A percentile compares a stretch with the other conserved stretches of the same genome.
phyloP scores from a whole-genome alignment of 2,888 invertebrate genomes.

The Calameuta idolon region DNA sequence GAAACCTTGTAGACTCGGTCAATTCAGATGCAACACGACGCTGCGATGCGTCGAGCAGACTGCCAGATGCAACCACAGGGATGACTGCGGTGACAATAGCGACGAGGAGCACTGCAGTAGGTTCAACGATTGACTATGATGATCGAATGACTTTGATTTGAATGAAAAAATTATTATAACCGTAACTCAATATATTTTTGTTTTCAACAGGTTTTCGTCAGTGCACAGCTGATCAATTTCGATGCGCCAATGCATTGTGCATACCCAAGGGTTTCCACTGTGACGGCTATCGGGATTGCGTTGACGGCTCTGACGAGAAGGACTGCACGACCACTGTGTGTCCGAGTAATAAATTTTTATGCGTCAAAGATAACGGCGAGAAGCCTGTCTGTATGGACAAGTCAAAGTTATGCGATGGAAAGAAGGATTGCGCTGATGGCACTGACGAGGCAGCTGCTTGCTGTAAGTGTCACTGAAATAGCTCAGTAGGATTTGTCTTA shows the following conservation, averaged over 20 bases:
- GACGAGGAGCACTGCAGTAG: constrained; percentile 92
- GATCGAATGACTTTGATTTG: constrained; percentile 1
- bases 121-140: constrained; percentile 55
- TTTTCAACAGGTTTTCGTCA: constrained; percentile 81
- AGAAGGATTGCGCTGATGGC: constrained; percentile 90
- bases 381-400: constrained; percentile 89
- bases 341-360: constrained; percentile 91
- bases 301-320: constrained; percentile 89
- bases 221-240: constrained; percentile 91
- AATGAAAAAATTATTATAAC: background rate
- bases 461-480: constrained; percentile 77
- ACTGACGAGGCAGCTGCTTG: constrained; percentile 91
- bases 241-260: constrained; percentile 92
- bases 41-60: constrained; percentile 83
- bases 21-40: constrained; percentile 86
- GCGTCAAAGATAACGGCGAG: constrained; percentile 81
- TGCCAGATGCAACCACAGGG: constrained; percentile 86
- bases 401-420: constrained; percentile 90
- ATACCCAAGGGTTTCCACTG: constrained; percentile 90
- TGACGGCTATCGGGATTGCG: constrained; percentile 90
- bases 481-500: background rate
- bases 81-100: constrained; percentile 91
- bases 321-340: constrained; percentile 90
- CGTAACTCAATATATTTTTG: background rate
- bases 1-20: constrained; percentile 79